Evolutionary conservation across 2,888 invertebrate genomes (phyloP).

Genomic region (Cyrtodaria siliqua): DNA sequence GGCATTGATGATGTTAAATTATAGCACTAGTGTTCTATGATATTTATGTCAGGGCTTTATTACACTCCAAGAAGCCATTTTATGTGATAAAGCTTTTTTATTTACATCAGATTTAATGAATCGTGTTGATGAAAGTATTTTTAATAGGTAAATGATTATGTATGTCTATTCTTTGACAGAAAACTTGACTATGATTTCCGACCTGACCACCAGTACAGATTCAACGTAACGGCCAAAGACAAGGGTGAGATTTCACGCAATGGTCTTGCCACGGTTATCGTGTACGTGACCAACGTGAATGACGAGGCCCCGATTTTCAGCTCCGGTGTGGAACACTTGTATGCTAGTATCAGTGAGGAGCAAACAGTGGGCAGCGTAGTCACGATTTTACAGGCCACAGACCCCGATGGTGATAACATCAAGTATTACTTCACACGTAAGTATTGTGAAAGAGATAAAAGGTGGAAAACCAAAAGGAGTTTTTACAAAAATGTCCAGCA

Average conservation of each 20-base stretch:
- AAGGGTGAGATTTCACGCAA: constrained; percentile 97
- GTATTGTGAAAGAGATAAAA: constrained; percentile 16
- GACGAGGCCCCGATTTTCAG: constrained; percentile 93
- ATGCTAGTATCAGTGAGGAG: constrained; percentile 74
- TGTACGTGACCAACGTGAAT: constrained; percentile 99
- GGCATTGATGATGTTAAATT: too few species aligned
- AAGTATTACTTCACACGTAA: constrained; percentile 90
- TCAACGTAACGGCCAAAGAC: constrained; percentile 96
- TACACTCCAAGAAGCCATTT: too few species aligned
- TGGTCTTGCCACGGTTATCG: constrained; percentile 96
- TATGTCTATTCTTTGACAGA: too few species aligned
- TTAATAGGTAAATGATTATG: too few species aligned
- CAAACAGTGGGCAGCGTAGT: constrained; percentile 92
- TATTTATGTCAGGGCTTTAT: too few species aligned
- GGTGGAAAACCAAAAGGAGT: not conserved
- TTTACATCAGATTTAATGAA: too few species aligned
- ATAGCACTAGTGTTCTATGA: too few species aligned
- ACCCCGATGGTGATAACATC: constrained; percentile 98
- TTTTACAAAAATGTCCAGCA: not conserved
- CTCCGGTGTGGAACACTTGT: constrained; percentile 59
- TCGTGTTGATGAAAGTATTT: too few species aligned
- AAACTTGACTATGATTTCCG: constrained; percentile 82
- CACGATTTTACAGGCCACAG: constrained; percentile 98
- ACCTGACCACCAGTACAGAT: constrained; percentile 90
- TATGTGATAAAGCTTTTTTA: too few species aligned